A percentile compares a stretch with the other conserved stretches of the same genome.
These are phyloP conservation scores for Hoplostethus mediterraneus DNA, from an alignment of 2,797 vertebrate species.

Conservation along the genomic window DNA sequence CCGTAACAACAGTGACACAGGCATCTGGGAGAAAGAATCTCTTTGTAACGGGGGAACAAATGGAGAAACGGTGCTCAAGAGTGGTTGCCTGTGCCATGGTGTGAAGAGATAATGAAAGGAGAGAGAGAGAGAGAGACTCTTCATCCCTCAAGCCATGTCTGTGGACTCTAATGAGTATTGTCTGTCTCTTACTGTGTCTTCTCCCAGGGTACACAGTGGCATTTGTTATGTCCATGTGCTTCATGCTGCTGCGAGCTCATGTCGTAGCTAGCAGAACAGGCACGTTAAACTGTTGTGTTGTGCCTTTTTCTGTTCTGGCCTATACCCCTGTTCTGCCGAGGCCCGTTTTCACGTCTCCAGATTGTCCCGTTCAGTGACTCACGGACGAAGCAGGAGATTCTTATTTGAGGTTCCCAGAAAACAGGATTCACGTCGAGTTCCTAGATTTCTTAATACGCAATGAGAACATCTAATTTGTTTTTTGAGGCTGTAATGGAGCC, in stretches of 20 bases:
- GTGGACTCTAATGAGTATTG: constrained; percentile 36
- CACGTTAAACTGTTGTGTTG: neutral
- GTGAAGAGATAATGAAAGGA: constrained; percentile 65
- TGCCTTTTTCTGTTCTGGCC: neutral
- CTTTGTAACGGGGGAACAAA: constrained; percentile 75
- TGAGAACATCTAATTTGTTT: no score
- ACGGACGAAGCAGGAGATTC: no score
- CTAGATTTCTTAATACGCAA: no score
- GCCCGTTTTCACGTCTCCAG: neutral
- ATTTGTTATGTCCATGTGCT: constrained; percentile 19
- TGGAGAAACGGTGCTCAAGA: constrained; percentile 57
- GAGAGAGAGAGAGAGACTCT: neutral
- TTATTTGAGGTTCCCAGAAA: neutral
- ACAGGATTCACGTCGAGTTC: neutral
- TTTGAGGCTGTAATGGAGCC: no score
- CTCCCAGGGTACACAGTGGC: neutral
- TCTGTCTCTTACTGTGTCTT: constrained; percentile 21
- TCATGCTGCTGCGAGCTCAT: constrained; percentile 14
- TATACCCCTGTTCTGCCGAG: neutral
- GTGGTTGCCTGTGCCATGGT: constrained; percentile 49
- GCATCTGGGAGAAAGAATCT: constrained; percentile 53
- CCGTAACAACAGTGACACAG: constrained; percentile 41
- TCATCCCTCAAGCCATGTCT: constrained; percentile 47
- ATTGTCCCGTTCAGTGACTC: neutral
- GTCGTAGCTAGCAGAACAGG: constrained; percentile 7